Evolutionary conservation across 1,140 invertebrate genomes (phyloP), one percentile per base, ranked within the genome.

Genomic region (Eupeodes corollae): DNA sequence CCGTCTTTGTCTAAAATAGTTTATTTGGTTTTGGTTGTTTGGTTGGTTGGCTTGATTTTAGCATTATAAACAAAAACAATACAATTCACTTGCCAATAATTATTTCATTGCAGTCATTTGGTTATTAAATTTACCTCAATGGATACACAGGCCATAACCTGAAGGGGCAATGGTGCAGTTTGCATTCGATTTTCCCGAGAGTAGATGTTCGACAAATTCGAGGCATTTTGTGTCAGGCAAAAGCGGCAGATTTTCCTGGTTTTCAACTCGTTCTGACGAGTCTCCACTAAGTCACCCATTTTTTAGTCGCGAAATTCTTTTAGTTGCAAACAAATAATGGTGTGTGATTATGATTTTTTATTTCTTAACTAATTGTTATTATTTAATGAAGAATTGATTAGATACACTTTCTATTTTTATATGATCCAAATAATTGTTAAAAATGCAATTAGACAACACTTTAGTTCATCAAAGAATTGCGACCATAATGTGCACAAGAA

Each of bases 121-220:
- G 52, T 16, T 45, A 52, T 52, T 6, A 44, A 46, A 49, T 56
- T 72, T 78, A 84, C 83, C 80, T 86, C 84, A 48, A 85, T 79
- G 39, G 80, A 75, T 50, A 82, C 75, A 57, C 80, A 83, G 32
- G 83, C 79, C 77, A 86, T 80, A 56, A 85, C 80, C 70, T 85
- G 82, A 54, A 85, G 60, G 35, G 76, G 72, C 54, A 86, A 69
- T 50, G 81, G 76, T 42, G 82, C 75, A 47, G 74, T 71, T 56
- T 73, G 77, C 42, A 73, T 59, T 51, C 68, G 61, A 46, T 67
- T 63, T 57, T 74, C 74, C 54, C 74, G 75, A 43, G 79, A 74
- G 58, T 79, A 82, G 56, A 86, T 80, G 64, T 74, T 82, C 49
- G 58, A 74, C 41, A 85, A 63, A 38, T 78, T 74, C 50, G 76